These are phyloP conservation scores for Pocota personata DNA, from an alignment of 2,888 invertebrate species.

Conservation along the genomic window DNA sequence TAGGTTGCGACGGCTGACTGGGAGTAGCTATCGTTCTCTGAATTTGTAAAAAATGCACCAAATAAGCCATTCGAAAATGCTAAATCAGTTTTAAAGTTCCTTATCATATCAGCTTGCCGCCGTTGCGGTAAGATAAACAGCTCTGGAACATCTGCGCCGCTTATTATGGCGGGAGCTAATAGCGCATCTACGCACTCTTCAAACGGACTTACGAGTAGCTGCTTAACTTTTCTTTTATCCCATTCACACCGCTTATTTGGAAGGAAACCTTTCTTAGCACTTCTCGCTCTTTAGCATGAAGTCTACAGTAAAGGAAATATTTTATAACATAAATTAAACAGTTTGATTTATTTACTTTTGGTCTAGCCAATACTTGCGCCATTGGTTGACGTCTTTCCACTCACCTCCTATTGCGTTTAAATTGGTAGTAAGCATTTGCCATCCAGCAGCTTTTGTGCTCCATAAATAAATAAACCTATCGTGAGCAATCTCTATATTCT, in stretches of 20 bases:
- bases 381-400: slow-evolving; percentile 1
- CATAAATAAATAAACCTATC: slow-evolving; percentile 1
- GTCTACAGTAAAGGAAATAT: slow-evolving; percentile 11
- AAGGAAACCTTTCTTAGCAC: not conserved
- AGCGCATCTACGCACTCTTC: no score
- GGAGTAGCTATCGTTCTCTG: no score
- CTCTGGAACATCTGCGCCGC: no score
- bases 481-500: not conserved
- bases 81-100: no score
- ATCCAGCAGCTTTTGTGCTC: not conserved
- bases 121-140: no score
- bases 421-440: not conserved
- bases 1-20: no score
- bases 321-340: not conserved
- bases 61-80: no score
- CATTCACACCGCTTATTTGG: not conserved
- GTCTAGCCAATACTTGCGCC: slow-evolving; percentile 15
- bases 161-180: no score
- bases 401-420: not conserved
- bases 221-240: not conserved
- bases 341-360: slow-evolving; percentile 18
- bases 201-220: no score
- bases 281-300: not conserved
- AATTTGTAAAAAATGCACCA: no score
- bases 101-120: no score